A percentile compares a stretch with the other conserved stretches of the same genome.
Evolutionary conservation across 2,888 invertebrate species (phyloP).

Genomic region (Sisyra terminalis): DNA sequence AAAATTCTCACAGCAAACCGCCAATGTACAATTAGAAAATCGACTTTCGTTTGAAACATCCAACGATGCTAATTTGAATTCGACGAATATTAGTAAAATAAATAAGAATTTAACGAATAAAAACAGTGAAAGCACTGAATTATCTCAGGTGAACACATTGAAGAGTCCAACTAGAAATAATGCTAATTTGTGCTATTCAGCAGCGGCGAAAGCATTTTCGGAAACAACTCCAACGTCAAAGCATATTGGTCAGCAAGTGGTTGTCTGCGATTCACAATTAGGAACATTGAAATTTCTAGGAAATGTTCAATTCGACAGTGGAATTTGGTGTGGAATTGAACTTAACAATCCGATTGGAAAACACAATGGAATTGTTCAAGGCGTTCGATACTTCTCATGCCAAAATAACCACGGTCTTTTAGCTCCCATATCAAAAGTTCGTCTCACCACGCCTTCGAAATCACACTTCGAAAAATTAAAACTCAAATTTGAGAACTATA

Average conservation of each 20-base stretch:
- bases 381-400: slow-evolving; percentile 44
- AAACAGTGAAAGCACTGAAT: too few species aligned
- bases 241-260: slow-evolving; percentile 21
- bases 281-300: slow-evolving; percentile 42
- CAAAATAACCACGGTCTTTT: slow-evolving; percentile 40
- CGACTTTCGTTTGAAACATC: too few species aligned
- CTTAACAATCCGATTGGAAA: slow-evolving; percentile 36
- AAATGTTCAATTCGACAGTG: slow-evolving; percentile 31
- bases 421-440: slow-evolving; percentile 40
- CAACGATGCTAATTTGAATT: too few species aligned
- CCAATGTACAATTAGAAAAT: too few species aligned
- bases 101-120: too few species aligned
- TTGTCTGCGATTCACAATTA: slow-evolving; percentile 20
- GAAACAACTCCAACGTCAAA: slow-evolving; percentile 7
- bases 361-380: slow-evolving; percentile 43
- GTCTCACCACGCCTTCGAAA: slow-evolving; percentile 11
- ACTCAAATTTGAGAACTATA: slow-evolving; percentile 5
- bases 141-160: too few species aligned
- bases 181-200: too few species aligned
- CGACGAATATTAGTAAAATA: too few species aligned
- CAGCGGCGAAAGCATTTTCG: too few species aligned
- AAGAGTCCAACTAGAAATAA: too few species aligned
- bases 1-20: too few species aligned
- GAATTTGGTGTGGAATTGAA: slow-evolving; percentile 48
- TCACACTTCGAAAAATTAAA: slow-evolving; percentile 7